phyloP scores from a whole-genome alignment of 2,113 vertebrate genomes.

The Poeciliopsis turrubarensis region DNA sequence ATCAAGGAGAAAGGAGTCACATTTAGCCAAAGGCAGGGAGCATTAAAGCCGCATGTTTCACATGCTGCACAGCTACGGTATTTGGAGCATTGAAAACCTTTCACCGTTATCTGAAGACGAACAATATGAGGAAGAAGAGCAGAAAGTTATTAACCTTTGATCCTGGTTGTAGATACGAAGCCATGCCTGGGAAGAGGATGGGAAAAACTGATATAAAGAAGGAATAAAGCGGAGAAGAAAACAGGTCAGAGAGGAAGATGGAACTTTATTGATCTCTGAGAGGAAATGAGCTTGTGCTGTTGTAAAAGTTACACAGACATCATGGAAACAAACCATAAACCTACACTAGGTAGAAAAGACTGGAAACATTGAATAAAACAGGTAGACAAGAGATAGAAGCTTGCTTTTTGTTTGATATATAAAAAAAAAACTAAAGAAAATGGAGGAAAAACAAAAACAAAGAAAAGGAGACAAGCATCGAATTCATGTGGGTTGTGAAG shows the following conservation, averaged over 20 bases:
- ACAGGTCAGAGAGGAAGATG: constrained; percentile 15
- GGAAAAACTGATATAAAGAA: constrained; percentile 8
- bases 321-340: background rate
- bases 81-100: constrained; percentile 20
- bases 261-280: constrained; percentile 32
- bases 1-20: background rate
- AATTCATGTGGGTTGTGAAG: background rate
- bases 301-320: background rate
- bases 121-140: constrained; percentile 14
- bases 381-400: background rate
- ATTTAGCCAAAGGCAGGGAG: background rate
- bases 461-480: background rate
- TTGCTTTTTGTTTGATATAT: background rate
- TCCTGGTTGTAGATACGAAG: constrained; percentile 38
- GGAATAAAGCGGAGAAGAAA: constrained; percentile 19
- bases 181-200: constrained; percentile 5
- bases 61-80: background rate
- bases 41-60: background rate
- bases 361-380: background rate
- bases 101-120: constrained; percentile 18
- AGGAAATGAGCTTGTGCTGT: constrained; percentile 28
- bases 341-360: background rate
- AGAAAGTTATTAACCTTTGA: constrained; percentile 65
- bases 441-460: background rate
- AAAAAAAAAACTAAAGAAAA: background rate